A percentile compares a stretch with the other conserved stretches of the same genome.
These are phyloP conservation scores for Dreissena polymorpha DNA, from an alignment of 1,140 invertebrate species.

Conservation along the genomic window DNA sequence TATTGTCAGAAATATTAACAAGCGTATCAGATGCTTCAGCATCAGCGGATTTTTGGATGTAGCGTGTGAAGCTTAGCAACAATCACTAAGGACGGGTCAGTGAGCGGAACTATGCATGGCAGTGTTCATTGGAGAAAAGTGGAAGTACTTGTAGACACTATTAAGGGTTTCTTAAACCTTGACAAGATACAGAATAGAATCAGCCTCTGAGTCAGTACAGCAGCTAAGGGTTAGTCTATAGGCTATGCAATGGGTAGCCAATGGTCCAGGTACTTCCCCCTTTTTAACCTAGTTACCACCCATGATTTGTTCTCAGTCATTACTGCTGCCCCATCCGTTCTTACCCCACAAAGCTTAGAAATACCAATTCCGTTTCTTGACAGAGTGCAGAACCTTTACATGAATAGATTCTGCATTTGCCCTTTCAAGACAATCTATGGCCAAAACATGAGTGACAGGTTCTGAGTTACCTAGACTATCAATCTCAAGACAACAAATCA, in stretches of 20 bases:
- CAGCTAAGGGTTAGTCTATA: constrained; percentile 42
- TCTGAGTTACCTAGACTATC: neutral
- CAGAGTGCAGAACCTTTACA: neutral
- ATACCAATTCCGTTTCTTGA: constrained; percentile 29
- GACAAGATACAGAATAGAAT: constrained; percentile 25
- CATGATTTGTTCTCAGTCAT: constrained; percentile 34
- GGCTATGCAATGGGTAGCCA: constrained; percentile 44
- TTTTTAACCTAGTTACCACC: constrained; percentile 38
- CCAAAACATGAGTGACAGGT: constrained; percentile 22
- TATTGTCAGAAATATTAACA: too few relatives aligned
- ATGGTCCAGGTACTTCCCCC: neutral
- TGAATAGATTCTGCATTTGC: constrained; percentile 41
- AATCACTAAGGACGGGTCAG: too few relatives aligned
- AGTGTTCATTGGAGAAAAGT: constrained; percentile 24
- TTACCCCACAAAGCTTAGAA: constrained; percentile 20
- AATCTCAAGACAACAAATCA: neutral
- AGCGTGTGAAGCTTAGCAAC: too few relatives aligned
- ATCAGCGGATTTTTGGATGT: too few relatives aligned
- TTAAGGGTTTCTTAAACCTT: constrained; percentile 43
- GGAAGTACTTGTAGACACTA: constrained; percentile 47
- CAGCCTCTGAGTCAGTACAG: constrained; percentile 19
- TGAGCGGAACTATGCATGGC: too few relatives aligned
- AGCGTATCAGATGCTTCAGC: too few relatives aligned
- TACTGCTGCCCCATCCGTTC: constrained; percentile 18
- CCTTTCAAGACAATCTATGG: neutral